phyloP scores from a whole-genome alignment of 2,797 vertebrate genomes.

The Microchirus variegatus region DNA sequence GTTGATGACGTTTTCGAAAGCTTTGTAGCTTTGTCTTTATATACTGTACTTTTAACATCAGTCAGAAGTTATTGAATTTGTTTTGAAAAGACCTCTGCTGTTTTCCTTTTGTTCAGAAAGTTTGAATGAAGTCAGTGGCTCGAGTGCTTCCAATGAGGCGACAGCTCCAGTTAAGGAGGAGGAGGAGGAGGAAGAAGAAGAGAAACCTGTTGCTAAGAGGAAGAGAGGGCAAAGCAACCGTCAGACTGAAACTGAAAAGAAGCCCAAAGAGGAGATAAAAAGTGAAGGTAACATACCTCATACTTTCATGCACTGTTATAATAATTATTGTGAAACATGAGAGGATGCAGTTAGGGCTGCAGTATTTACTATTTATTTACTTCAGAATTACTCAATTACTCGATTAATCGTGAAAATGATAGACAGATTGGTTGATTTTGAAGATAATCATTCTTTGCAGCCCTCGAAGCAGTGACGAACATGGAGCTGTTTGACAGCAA shows the following conservation, averaged over 20 bases:
- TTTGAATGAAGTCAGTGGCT: constrained; percentile 19
- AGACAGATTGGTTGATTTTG: too few relatives aligned
- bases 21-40: neutral
- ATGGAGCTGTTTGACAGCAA: too few relatives aligned
- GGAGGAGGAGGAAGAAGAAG: constrained; percentile 46
- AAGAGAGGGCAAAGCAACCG: constrained; percentile 61
- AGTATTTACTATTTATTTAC: too few relatives aligned
- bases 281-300: constrained; percentile 47
- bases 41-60: neutral
- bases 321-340: neutral
- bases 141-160: neutral
- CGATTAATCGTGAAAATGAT: too few relatives aligned
- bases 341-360: too few relatives aligned
- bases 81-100: constrained; percentile 1
- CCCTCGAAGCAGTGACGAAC: too few relatives aligned
- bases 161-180: constrained; percentile 66
- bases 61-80: neutral
- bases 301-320: neutral
- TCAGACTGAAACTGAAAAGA: constrained; percentile 48
- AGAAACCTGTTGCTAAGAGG: constrained; percentile 68
- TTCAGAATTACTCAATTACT: too few relatives aligned
- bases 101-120: constrained; percentile 49
- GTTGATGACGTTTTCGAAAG: neutral
- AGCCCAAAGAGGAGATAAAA: constrained; percentile 51
- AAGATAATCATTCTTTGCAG: too few relatives aligned